A percentile compares a stretch with the other conserved stretches of the same genome.
Evolutionary conservation across 2,888 invertebrate species (phyloP).

Genomic region (Troilus luridus): DNA sequence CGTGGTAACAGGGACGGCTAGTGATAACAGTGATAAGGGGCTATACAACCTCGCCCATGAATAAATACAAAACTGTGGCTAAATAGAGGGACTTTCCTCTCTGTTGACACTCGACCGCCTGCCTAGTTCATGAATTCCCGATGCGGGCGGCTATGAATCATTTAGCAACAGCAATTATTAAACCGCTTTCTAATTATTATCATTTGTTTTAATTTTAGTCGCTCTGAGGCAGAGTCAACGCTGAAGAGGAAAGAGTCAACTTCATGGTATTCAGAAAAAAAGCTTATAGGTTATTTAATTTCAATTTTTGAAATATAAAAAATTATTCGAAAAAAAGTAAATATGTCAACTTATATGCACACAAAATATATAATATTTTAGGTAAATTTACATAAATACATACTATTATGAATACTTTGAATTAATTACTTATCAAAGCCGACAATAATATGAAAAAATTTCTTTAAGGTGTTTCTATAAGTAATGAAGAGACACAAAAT

Average conservation of each 20-base stretch:
- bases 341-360: no score
- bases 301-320: no score
- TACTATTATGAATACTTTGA: no score
- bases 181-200: background rate
- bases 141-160: background rate
- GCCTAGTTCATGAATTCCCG: background rate
- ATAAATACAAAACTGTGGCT: conserved; percentile 11
- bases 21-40: conserved; percentile 12
- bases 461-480: no score
- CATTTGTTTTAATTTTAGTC: background rate
- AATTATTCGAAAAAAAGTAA: no score
- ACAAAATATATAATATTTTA: no score
- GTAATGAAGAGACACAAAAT: no score
- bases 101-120: background rate
- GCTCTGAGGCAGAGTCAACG: background rate
- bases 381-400: no score
- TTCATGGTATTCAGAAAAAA: no score
- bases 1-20: background rate
- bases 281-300: no score
- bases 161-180: background rate
- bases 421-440: no score
- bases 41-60: background rate
- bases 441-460: no score
- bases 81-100: conserved; percentile 5
- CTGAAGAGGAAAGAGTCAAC: background rate